Percentiles rank a stretch among this genome's conserved stretches.
Evolutionary conservation across 2,113 vertebrate genomes (phyloP).

Genomic region (Erythrocebus patas): DNA sequence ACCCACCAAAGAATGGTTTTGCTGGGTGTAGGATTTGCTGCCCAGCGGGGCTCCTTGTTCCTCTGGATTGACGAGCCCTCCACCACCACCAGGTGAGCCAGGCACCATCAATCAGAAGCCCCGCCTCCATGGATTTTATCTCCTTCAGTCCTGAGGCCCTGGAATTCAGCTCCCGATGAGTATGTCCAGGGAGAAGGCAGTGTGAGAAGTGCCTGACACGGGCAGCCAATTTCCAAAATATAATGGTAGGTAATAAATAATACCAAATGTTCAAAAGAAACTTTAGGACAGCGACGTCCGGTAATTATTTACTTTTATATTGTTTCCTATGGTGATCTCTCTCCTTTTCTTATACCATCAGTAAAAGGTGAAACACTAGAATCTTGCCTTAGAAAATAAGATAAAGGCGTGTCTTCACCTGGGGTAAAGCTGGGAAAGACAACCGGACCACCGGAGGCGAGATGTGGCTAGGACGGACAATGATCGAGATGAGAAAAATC

Average conservation of each 20-base stretch:
- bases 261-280: background rate
- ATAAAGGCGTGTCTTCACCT: background rate
- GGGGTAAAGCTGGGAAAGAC: background rate
- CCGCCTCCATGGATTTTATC: background rate
- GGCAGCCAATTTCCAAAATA: background rate
- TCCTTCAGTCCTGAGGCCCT: background rate
- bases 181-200: background rate
- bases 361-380: background rate
- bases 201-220: too few relatives aligned
- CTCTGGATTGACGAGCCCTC: background rate
- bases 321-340: background rate
- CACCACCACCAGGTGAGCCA: background rate
- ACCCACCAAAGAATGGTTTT: background rate
- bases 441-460: accelerated
- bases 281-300: background rate
- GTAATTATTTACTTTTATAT: background rate
- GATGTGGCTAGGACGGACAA: accelerated
- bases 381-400: background rate
- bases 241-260: too few relatives aligned
- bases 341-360: background rate
- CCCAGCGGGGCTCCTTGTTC: background rate
- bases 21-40: background rate
- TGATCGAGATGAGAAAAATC: too few relatives aligned
- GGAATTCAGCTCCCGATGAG: background rate
- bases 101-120: background rate